Conservation (phyloP, 1,140 invertebrate species). For the Drosophila sp. region DNA sequence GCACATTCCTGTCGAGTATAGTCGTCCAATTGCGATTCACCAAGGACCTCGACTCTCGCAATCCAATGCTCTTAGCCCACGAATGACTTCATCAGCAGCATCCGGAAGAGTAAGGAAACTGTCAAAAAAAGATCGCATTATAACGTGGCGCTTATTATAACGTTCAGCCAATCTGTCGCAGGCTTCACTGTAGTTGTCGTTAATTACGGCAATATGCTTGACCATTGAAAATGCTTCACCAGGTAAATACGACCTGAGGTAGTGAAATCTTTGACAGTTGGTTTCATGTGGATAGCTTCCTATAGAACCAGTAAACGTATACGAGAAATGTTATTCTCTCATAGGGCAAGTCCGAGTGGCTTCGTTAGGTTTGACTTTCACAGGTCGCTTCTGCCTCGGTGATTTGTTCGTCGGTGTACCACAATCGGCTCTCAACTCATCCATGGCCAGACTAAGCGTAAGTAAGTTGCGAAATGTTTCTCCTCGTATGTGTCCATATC, state of each 20-base stretch:
- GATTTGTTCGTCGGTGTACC: not conserved
- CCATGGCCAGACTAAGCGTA: not conserved
- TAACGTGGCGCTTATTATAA: not conserved
- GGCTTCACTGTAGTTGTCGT: slow-evolving; percentile 8
- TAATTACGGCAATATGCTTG: slow-evolving; percentile 2
- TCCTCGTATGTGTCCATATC: too few species aligned
- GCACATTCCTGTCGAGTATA: not conserved
- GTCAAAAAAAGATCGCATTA: too few species aligned
- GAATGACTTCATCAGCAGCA: too few species aligned
- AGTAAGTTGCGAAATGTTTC: not conserved
- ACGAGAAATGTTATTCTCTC: slow-evolving; percentile 14
- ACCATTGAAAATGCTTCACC: not conserved
- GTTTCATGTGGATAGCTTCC: not conserved
- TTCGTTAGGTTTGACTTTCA: not conserved
- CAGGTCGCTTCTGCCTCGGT: not conserved
- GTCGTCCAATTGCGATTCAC: not conserved
- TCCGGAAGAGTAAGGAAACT: too few species aligned
- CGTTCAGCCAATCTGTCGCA: slow-evolving; percentile 2
- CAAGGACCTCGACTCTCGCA: slow-evolving; percentile 9
- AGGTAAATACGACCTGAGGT: not conserved
- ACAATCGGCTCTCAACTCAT: not conserved
- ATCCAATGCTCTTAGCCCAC: not conserved
- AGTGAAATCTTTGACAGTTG: slow-evolving; percentile 7
- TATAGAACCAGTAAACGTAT: not conserved
- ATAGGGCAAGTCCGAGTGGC: slow-evolving; percentile 3